These are phyloP conservation scores for Coptodon rendalli DNA, from an alignment of 2,113 vertebrate genomes.

Conservation along the genomic window DNA sequence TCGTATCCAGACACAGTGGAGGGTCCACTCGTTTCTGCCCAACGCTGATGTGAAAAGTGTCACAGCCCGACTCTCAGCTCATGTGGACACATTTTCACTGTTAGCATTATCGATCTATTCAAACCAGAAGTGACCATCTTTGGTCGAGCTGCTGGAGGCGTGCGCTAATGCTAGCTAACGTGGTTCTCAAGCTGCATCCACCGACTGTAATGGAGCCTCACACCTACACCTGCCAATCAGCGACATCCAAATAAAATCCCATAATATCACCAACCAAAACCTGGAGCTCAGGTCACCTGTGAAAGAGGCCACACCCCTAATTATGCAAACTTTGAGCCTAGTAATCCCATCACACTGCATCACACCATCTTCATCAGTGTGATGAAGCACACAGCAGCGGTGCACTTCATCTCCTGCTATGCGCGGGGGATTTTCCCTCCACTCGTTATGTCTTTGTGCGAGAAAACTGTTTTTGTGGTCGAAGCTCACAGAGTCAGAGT, in stretches of 20 bases:
- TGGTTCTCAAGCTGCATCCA: not conserved
- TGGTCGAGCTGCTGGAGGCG: not conserved
- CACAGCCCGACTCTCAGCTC: not conserved
- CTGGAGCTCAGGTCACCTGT: not conserved
- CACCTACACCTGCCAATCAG: not conserved
- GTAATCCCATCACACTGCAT: not conserved
- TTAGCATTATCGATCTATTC: not conserved
- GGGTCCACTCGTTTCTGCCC: not conserved
- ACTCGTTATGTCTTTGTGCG: accelerated
- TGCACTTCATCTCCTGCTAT: not conserved
- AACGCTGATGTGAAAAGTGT: not conserved
- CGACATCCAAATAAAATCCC: not conserved
- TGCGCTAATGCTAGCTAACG: not conserved
- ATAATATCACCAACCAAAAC: not conserved
- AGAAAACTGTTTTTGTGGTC: not conserved
- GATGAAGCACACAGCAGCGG: not conserved
- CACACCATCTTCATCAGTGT: not conserved
- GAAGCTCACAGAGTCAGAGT: not conserved
- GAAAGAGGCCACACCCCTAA: not conserved
- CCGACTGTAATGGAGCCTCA: not conserved
- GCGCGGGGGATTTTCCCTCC: not conserved
- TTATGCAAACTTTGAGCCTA: not conserved
- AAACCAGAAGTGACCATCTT: accelerated
- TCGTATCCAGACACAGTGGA: not conserved
- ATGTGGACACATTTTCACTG: not conserved